A percentile compares a stretch with the other conserved stretches of the same genome.
Conservation (phyloP, 2,113 vertebrate genomes). For the Tor tambroides region DNA sequence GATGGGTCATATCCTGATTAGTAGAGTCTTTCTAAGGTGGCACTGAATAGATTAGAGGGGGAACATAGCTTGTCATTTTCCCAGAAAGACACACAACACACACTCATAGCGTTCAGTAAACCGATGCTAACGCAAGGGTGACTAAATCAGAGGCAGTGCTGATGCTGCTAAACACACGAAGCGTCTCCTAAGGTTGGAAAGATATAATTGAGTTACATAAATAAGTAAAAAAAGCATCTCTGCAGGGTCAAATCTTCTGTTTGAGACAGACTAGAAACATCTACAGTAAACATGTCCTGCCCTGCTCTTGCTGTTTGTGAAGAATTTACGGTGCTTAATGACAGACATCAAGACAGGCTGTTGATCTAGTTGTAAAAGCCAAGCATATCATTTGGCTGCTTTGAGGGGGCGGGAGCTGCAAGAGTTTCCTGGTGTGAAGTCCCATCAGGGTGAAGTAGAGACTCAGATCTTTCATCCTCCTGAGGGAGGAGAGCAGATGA, state of each 20-base stretch:
- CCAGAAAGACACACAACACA: background rate
- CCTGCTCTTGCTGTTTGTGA: conserved; percentile 8
- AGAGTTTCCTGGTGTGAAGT: conserved; percentile 15
- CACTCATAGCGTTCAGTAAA: background rate
- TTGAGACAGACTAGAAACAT: background rate
- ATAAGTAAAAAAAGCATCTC: background rate
- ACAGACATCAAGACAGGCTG: conserved; percentile 23
- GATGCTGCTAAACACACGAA: background rate
- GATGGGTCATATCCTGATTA: conserved; percentile 30
- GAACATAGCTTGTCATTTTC: conserved; percentile 2
- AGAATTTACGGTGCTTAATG: conserved; percentile 24
- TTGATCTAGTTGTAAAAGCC: conserved; percentile 16
- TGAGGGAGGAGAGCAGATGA: background rate
- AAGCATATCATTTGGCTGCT: conserved; percentile 32
- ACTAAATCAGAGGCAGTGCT: background rate
- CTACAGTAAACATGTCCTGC: conserved; percentile 32
- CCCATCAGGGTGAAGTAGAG: conserved; percentile 3
- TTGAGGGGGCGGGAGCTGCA: background rate
- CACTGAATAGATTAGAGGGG: conserved; percentile 21
- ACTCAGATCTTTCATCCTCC: conserved; percentile 27
- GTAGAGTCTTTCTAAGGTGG: background rate
- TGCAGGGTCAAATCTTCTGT: background rate
- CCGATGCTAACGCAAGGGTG: background rate
- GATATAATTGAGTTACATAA: background rate
- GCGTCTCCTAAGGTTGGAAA: background rate